phyloP scores from a whole-genome alignment of 2,797 vertebrate genomes.

The Chanos chanos region DNA sequence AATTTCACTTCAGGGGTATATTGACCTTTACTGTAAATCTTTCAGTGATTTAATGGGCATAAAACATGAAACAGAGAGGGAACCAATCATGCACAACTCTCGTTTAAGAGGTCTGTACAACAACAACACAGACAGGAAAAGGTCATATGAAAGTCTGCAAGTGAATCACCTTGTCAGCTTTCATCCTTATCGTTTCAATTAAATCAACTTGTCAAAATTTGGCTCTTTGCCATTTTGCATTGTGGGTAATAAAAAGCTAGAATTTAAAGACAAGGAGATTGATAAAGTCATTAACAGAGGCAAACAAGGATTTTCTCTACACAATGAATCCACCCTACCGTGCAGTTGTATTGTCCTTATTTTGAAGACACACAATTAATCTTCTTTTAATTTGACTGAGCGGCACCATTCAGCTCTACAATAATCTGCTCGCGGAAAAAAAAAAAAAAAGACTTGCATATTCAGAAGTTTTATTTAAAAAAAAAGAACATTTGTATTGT shows the following conservation, averaged over 20 bases:
- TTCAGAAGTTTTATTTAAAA: neutral
- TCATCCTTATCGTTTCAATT: no score
- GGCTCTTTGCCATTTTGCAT: conserved; percentile 9
- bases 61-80: no score
- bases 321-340: conserved; percentile 38
- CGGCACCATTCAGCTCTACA: conserved; percentile 30
- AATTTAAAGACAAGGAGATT: conserved; percentile 47
- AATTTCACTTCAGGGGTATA: no score
- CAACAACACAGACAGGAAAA: no score
- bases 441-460: neutral
- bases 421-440: neutral
- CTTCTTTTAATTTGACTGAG: conserved; percentile 42
- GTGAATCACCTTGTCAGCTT: neutral
- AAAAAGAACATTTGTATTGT: neutral
- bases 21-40: no score
- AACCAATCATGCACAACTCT: no score
- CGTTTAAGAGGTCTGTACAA: no score
- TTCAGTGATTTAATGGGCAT: no score
- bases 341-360: conserved; percentile 26
- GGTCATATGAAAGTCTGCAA: neutral
- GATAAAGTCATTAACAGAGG: conserved; percentile 21
- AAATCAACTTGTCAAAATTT: neutral
- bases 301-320: conserved; percentile 20
- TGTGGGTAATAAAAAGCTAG: conserved; percentile 45
- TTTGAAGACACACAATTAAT: conserved; percentile 32